These are phyloP conservation scores for Ephydatia muelleri DNA, from an alignment of 37 sponge, comb jelly and placozoan genomes.

Conservation along the genomic window DNA sequence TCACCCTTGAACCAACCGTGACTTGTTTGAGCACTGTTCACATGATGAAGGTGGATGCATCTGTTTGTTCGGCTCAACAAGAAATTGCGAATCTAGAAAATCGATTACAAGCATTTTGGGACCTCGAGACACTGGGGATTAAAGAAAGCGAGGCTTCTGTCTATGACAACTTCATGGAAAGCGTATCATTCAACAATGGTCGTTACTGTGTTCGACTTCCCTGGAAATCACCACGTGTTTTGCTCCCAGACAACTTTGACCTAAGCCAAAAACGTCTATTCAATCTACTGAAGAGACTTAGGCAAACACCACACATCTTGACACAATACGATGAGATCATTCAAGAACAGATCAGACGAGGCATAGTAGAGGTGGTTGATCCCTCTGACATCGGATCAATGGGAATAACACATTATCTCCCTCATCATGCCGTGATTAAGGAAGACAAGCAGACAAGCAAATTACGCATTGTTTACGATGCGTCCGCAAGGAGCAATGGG, in stretches of 20 bases:
- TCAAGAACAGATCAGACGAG: conserved; percentile 27
- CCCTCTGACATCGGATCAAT: neutral
- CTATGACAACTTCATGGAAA: conserved; percentile 7
- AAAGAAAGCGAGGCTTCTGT: conserved; percentile 1
- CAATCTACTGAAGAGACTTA: conserved; percentile 10
- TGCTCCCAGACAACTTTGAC: conserved; percentile 34
- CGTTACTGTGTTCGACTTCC: conserved; percentile 32
- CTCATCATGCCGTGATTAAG: conserved; percentile 30
- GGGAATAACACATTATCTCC: conserved; percentile 20
- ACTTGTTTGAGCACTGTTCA: too few relatives aligned
- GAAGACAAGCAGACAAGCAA: conserved; percentile 17
- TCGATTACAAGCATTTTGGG: conserved; percentile 13
- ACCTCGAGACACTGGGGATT: conserved; percentile 8
- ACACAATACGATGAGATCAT: conserved; percentile 27
- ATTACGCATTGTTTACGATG: conserved; percentile 16
- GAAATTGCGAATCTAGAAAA: neutral
- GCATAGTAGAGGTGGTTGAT: conserved; percentile 18
- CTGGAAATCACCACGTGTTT: conserved; percentile 18
- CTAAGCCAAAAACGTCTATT: neutral
- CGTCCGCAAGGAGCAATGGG: conserved; percentile 17
- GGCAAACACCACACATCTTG: neutral
- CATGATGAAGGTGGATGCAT: too few relatives aligned
- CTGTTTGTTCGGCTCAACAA: too few relatives aligned
- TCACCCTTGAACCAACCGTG: too few relatives aligned
- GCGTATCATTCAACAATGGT: conserved; percentile 3